These are phyloP conservation scores for Uropetala carovei DNA, from an alignment of 2,888 invertebrate genomes.

Conservation along the genomic window DNA sequence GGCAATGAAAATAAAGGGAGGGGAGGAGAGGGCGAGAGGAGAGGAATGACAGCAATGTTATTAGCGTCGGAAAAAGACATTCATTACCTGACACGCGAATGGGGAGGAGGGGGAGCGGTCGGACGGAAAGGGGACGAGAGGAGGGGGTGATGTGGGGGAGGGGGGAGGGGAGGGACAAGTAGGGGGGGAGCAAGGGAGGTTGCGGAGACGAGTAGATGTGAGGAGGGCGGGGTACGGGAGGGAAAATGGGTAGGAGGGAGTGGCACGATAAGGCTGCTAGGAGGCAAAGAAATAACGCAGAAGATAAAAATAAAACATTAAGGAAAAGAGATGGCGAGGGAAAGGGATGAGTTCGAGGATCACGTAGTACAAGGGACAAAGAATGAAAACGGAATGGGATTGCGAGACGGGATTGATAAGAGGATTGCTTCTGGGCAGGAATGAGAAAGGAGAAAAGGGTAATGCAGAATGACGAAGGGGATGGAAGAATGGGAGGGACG, in stretches of 20 bases:
- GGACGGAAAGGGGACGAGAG: constrained; percentile 53
- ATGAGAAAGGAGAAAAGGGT: background rate
- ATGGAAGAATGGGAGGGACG: background rate
- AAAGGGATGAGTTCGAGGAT: background rate
- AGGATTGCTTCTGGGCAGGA: constrained; percentile 50
- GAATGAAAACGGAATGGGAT: background rate
- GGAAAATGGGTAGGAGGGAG: too few species aligned
- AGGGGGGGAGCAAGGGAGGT: constrained; percentile 29
- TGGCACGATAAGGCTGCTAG: constrained; percentile 33
- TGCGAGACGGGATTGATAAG: constrained; percentile 47
- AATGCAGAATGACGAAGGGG: constrained; percentile 51
- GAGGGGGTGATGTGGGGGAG: constrained; percentile 56
- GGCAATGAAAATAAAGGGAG: background rate
- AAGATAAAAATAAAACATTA: constrained; percentile 50
- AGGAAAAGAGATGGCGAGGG: background rate
- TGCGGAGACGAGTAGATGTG: constrained; percentile 6
- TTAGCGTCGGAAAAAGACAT: constrained; percentile 63
- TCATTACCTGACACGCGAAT: constrained; percentile 60
- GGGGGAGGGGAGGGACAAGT: constrained; percentile 52
- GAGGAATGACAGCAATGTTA: constrained; percentile 52
- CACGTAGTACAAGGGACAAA: constrained; percentile 30
- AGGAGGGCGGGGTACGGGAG: background rate
- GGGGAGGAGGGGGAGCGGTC: constrained; percentile 39
- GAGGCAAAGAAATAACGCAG: constrained; percentile 42
- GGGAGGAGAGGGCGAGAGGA: background rate